A percentile compares a stretch with the other conserved stretches of the same genome.
phyloP scores from a whole-genome alignment of 2,888 invertebrate species.

The Synergus umbraculus region DNA sequence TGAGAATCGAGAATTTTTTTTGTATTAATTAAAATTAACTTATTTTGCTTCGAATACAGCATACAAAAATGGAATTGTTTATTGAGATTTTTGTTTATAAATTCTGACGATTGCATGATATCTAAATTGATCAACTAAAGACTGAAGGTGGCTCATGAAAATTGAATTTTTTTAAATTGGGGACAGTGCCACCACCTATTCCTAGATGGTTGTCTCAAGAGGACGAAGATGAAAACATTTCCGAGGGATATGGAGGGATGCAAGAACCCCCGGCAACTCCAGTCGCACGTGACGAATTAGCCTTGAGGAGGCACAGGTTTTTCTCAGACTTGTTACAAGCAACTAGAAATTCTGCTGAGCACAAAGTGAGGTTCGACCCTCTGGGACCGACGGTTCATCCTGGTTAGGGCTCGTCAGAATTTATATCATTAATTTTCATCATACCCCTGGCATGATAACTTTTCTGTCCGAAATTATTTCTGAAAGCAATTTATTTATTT shows the following conservation, averaged over 20 bases:
- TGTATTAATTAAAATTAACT: too few species aligned
- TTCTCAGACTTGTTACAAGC: constrained; percentile 88
- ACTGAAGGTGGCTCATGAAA: constrained; percentile 10
- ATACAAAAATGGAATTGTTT: too few species aligned
- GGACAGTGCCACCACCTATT: constrained; percentile 56
- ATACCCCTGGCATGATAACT: constrained; percentile 14
- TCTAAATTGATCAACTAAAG: neutral
- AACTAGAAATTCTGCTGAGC: constrained; percentile 85
- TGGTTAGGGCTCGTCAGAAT: constrained; percentile 77
- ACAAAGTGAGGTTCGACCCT: constrained; percentile 87
- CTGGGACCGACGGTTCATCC: constrained; percentile 83
- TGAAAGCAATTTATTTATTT: too few species aligned
- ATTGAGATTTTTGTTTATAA: neutral
- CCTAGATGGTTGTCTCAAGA: constrained; percentile 76
- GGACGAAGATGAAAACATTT: constrained; percentile 70
- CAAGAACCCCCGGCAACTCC: constrained; percentile 86
- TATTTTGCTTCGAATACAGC: too few species aligned
- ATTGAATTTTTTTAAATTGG: constrained; percentile 39
- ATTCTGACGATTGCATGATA: neutral
- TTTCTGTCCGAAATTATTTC: neutral
- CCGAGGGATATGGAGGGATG: constrained; percentile 78
- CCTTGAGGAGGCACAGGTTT: constrained; percentile 86
- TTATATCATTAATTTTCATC: constrained; percentile 38
- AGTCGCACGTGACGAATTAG: constrained; percentile 88
- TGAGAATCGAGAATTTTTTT: too few species aligned